These are phyloP conservation scores for Enteromius unitaeniatus DNA, from an alignment of 2,797 vertebrate species.

Conservation along the genomic window DNA sequence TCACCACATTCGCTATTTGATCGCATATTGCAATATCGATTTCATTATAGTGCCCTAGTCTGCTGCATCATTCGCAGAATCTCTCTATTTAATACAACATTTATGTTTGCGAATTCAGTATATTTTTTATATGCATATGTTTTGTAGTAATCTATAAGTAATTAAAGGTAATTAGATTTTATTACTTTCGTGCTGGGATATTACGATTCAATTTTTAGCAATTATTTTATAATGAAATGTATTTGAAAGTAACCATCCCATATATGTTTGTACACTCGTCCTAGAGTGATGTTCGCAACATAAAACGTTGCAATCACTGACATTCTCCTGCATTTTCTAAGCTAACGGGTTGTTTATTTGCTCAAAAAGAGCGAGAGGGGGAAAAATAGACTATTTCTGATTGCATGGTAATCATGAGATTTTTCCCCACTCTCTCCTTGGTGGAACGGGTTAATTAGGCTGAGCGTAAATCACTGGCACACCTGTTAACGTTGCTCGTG, in stretches of 20 bases:
- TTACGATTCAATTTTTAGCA: background rate
- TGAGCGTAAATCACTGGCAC: conserved; percentile 68
- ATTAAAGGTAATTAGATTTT: background rate
- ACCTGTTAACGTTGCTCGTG: conserved; percentile 71
- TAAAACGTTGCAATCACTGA: background rate
- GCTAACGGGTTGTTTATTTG: conserved; percentile 76
- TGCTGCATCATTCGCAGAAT: background rate
- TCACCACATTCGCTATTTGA: background rate
- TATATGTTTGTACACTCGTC: background rate
- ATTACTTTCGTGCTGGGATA: background rate
- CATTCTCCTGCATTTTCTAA: conserved; percentile 67
- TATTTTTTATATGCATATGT: background rate
- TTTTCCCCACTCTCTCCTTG: conserved; percentile 51
- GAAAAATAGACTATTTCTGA: conserved; percentile 67
- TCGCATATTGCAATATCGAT: background rate
- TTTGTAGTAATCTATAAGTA: background rate
- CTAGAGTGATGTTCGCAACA: conserved; percentile 20
- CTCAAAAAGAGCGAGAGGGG: conserved; percentile 11
- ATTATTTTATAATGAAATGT: background rate
- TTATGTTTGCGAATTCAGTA: background rate
- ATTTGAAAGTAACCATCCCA: conserved; percentile 1
- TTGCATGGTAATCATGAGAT: conserved; percentile 72
- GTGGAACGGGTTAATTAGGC: conserved; percentile 70
- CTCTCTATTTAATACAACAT: background rate
- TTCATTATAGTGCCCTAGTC: background rate